These are phyloP conservation scores for Gastrophryne carolinensis DNA, from an alignment of 2,797 vertebrate genomes.

Conservation along the genomic window DNA sequence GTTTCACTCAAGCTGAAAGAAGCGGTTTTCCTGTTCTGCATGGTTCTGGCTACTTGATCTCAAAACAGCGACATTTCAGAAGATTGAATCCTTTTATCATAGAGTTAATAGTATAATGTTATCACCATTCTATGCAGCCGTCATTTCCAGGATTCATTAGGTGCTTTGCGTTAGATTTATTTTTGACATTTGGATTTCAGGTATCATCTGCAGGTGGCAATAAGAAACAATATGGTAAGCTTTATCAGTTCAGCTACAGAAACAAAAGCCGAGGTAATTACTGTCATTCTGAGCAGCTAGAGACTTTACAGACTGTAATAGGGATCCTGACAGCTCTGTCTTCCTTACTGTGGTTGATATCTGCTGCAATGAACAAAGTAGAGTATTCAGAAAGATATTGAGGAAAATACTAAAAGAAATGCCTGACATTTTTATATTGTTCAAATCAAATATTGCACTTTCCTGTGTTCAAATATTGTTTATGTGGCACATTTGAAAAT, in stretches of 20 bases:
- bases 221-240: conserved; percentile 49
- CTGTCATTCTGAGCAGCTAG: conserved; percentile 24
- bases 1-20: background rate
- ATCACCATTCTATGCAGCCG: conserved; percentile 34
- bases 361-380: conserved; percentile 43
- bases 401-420: conserved; percentile 44
- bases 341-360: conserved; percentile 12
- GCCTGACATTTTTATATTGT: conserved; percentile 36
- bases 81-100: conserved; percentile 32
- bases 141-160: conserved; percentile 49
- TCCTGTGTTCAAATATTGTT: background rate
- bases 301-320: conserved; percentile 36
- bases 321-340: conserved; percentile 43
- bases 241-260: conserved; percentile 48
- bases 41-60: conserved; percentile 14
- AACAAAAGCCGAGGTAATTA: conserved; percentile 29
- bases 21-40: conserved; percentile 4
- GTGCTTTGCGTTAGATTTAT: conserved; percentile 48
- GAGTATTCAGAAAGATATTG: conserved; percentile 39
- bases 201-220: conserved; percentile 53
- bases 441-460: conserved; percentile 3
- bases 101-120: conserved; percentile 50
- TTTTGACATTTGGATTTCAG: conserved; percentile 50
- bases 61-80: conserved; percentile 23
- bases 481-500: background rate